Conservation (phyloP, 2,797 vertebrate species). For the Sylvia borin region DNA sequence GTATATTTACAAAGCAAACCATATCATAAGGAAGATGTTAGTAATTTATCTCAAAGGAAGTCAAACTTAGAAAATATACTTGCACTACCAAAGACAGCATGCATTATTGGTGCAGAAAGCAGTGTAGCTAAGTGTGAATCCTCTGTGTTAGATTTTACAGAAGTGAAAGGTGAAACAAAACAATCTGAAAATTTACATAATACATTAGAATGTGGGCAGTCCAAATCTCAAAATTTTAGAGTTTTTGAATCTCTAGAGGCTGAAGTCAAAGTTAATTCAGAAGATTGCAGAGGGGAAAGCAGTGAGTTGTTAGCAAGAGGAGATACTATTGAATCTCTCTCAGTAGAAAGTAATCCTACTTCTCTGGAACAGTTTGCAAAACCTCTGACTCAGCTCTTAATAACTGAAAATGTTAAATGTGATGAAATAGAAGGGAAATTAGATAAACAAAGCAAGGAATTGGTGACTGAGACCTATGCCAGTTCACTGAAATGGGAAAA, state of each 20-base stretch:
- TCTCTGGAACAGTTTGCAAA: background rate
- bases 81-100: background rate
- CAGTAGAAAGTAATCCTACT: background rate
- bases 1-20: background rate
- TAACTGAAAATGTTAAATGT: conserved; percentile 1
- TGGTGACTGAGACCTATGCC: background rate
- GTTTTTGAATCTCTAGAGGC: background rate
- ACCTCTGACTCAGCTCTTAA: background rate
- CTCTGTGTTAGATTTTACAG: background rate
- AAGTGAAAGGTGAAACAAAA: conserved; percentile 6
- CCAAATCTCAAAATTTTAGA: background rate
- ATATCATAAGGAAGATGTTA: background rate
- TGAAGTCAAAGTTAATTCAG: background rate
- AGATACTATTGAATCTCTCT: background rate
- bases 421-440: background rate
- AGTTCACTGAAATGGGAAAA: background rate
- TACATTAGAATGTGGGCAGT: background rate
- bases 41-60: background rate
- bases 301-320: background rate
- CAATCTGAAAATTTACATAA: background rate
- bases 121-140: background rate
- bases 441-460: background rate
- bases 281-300: background rate
- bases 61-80: background rate
- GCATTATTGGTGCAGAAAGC: background rate